Evolutionary conservation across 2,888 invertebrate genomes (phyloP), one percentile per base, ranked within the genome.

Genomic region (Orthosia incerta): DNA sequence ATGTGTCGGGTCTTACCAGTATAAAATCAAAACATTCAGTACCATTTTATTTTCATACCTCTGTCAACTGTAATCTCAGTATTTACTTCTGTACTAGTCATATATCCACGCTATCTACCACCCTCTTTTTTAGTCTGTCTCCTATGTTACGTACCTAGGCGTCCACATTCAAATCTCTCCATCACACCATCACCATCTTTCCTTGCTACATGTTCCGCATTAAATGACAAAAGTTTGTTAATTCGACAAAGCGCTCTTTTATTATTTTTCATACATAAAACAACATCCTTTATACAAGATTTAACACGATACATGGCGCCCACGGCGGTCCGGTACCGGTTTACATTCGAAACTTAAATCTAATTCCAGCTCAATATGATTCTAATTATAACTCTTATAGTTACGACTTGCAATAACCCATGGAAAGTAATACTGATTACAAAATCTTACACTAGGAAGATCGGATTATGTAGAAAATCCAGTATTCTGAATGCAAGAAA

Each of bases 341-440:
- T 83, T 84, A 72, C 70, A 82, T 81, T 84, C 77, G 79, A 82
- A 82, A 86, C 83, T 79, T 76, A 73, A 83, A 83, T 87, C 69
- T 80, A 86, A 83, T 82, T 80, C 78, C 73, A 78, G 76, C 64
- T 77, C 70, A 66, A 83, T 83, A 80, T 74, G 79, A 79, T 80
- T 86, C 76, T 87, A 86, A 85, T 85, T 85, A 86, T 80, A 79
- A 76, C 56, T 79, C 73, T 71, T 64, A 82, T 74, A 61, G 55
- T 65, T 75, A 84, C 67, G 70, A 64, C 63, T 80, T 20, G 76
- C 76, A 75, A 70, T 81, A 84, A 73, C 18, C 61, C 12, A 53
- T 69, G 26, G 82, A 73, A 82, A 82, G 67, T 81, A 67, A 81
- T 57, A 84, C 62, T 72, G 65, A 76, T 84, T 76, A 77, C 70